These are phyloP conservation scores for Scomberomorus guttatus DNA, from an alignment of 2,797 vertebrate species.

Conservation along the genomic window DNA sequence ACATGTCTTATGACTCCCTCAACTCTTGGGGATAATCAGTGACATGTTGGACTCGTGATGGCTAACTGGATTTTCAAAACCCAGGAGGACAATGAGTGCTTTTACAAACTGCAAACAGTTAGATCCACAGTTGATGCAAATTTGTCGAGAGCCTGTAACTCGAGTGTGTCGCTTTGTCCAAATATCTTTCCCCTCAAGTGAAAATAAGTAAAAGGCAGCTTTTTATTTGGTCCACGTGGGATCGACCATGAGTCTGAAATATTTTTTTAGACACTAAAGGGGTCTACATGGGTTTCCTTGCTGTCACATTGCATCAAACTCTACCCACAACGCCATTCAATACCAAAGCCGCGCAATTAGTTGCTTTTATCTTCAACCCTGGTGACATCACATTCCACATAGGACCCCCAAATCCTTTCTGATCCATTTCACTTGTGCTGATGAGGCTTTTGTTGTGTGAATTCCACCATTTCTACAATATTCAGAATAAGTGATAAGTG, in stretches of 20 bases:
- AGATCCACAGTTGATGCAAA: conserved; percentile 69
- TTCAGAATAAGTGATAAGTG: conserved; percentile 8
- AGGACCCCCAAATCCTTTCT: conserved; percentile 71
- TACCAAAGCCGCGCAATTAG: conserved; percentile 77
- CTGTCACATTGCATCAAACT: conserved; percentile 69
- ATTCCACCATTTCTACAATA: conserved; percentile 27
- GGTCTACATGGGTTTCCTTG: conserved; percentile 54
- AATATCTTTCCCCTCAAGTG: conserved; percentile 47
- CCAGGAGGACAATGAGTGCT: conserved; percentile 82
- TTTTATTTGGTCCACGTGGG: conserved; percentile 55
- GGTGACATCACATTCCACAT: conserved; percentile 77
- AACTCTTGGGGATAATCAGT: conserved; percentile 83
- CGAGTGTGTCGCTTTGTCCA: conserved; percentile 41
- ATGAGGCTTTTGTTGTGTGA: conserved; percentile 60
- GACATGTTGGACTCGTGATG: conserved; percentile 88
- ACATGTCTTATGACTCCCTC: conserved; percentile 85
- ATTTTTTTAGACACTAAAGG: conserved; percentile 40
- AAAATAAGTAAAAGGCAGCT: conserved; percentile 58
- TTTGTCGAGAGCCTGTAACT: conserved; percentile 47
- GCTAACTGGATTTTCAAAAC: conserved; percentile 86
- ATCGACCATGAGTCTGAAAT: conserved; percentile 47
- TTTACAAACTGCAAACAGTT: conserved; percentile 81
- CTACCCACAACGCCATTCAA: conserved; percentile 62
- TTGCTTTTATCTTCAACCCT: conserved; percentile 79
- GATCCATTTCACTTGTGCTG: conserved; percentile 72